Conservation (phyloP, 2,113 vertebrate species). For the Semicossyphus pulcher region DNA sequence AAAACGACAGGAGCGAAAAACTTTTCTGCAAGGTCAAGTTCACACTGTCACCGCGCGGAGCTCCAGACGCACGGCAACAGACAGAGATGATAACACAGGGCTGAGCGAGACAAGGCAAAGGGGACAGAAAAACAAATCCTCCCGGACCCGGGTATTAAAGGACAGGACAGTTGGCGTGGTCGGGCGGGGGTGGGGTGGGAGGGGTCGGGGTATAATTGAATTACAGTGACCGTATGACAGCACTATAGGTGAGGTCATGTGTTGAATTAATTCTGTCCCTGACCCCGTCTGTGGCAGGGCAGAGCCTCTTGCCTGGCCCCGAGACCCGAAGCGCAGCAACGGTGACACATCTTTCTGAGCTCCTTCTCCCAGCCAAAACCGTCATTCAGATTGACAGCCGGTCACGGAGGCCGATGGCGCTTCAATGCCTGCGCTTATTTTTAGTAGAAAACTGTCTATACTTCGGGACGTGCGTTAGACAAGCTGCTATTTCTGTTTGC, state of each 20-base stretch:
- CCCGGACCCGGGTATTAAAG: slow-evolving; percentile 37
- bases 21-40: slow-evolving; percentile 65
- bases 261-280: slow-evolving; percentile 79
- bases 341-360: slow-evolving; percentile 55
- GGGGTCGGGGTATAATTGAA: slow-evolving; percentile 72
- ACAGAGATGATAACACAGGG: slow-evolving; percentile 28
- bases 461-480: slow-evolving; percentile 7
- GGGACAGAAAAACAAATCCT: slow-evolving; percentile 57
- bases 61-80: slow-evolving; percentile 28
- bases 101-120: slow-evolving; percentile 52
- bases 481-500: slow-evolving; percentile 31
- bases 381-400: slow-evolving; percentile 61
- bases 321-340: slow-evolving; percentile 36
- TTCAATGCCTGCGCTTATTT: slow-evolving; percentile 27
- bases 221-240: slow-evolving; percentile 79
- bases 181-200: slow-evolving; percentile 21
- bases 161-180: slow-evolving; percentile 22
- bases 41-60: slow-evolving; percentile 27
- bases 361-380: slow-evolving; percentile 43
- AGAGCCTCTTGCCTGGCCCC: slow-evolving; percentile 35
- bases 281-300: slow-evolving; percentile 62
- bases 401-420: slow-evolving; percentile 28
- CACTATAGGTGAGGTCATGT: slow-evolving; percentile 75
- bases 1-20: slow-evolving; percentile 42
- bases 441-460: slow-evolving; percentile 29